These are phyloP conservation scores for Threskiornis aethiopicus DNA, from an alignment of 2,797 vertebrate species.

Conservation along the genomic window DNA sequence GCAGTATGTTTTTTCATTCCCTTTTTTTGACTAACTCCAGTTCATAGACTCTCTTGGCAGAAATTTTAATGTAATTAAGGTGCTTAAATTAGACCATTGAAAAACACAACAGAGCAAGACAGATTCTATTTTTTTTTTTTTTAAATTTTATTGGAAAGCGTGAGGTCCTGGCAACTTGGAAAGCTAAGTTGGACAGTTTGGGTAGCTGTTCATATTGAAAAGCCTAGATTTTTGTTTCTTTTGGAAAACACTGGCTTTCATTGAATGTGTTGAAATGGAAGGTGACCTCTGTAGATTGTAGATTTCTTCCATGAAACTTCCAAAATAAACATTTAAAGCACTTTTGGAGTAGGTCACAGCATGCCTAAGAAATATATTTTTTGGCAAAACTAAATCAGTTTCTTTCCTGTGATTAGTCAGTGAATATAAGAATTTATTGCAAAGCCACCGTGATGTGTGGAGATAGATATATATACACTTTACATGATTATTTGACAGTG, in stretches of 20 bases:
- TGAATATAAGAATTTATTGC: background rate
- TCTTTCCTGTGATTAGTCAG: background rate
- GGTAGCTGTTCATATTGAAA: background rate
- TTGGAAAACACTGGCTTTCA: background rate
- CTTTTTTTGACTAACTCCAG: background rate
- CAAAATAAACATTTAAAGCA: background rate
- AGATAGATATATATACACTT: background rate
- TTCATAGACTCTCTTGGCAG: background rate
- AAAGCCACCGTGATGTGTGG: background rate
- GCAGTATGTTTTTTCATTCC: background rate
- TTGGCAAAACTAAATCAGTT: background rate
- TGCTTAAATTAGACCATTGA: background rate
- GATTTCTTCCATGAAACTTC: background rate
- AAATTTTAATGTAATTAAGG: background rate
- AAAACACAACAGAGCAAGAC: background rate
- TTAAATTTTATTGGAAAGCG: background rate
- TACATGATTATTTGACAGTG: background rate
- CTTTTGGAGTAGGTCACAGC: background rate
- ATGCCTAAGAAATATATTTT: background rate
- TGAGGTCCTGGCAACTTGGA: background rate
- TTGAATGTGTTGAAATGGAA: background rate
- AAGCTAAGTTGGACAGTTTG: background rate
- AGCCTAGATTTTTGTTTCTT: background rate
- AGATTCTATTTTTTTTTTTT: background rate
- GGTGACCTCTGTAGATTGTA: background rate